phyloP scores from a whole-genome alignment of 2,888 invertebrate species.

The Rotaria macrura region DNA sequence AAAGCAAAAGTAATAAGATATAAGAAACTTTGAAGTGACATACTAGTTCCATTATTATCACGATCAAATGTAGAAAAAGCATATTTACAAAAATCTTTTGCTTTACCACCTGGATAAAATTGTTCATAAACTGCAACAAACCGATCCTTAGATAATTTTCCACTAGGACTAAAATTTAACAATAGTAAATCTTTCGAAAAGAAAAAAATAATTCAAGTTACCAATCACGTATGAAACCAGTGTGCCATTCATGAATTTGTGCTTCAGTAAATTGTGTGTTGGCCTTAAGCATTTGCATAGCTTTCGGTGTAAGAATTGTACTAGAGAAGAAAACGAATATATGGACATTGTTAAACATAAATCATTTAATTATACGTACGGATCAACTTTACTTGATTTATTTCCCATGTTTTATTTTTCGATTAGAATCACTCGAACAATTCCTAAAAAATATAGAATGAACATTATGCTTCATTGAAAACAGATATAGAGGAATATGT shows the following conservation, averaged over 20 bases:
- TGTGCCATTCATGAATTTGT: constrained; percentile 19
- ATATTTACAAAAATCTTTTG: constrained; percentile 18
- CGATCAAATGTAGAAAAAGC: constrained; percentile 19
- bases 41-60: constrained; percentile 7
- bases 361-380: not conserved
- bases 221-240: constrained; percentile 7
- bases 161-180: not conserved
- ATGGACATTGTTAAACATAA: not conserved
- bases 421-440: not conserved
- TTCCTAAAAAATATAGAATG: not conserved
- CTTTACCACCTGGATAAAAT: constrained; percentile 18
- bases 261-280: constrained; percentile 7
- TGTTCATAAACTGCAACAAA: not conserved
- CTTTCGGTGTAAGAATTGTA: constrained; percentile 13
- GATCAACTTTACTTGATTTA: not conserved
- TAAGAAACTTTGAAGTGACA: no score
- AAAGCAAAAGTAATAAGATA: no score
- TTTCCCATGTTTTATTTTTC: not conserved
- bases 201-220: not conserved
- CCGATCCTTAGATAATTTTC: not conserved
- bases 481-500: no score
- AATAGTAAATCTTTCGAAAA: not conserved
- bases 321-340: not conserved
- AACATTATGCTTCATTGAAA: no score
- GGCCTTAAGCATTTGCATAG: not conserved